Evolutionary conservation across 2,888 invertebrate species (phyloP).

Genomic region (Dryobotodes eremita): DNA sequence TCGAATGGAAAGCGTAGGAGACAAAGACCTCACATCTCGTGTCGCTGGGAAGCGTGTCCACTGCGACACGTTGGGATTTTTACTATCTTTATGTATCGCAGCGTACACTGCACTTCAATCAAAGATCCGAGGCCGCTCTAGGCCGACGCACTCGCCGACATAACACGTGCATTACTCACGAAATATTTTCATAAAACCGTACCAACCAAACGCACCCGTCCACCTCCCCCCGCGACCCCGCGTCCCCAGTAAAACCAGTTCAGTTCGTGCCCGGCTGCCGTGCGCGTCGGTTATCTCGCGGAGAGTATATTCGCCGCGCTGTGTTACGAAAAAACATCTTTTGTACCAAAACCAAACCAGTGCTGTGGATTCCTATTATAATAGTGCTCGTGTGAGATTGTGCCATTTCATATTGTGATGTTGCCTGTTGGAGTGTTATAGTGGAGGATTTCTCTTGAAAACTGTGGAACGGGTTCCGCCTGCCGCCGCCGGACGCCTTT

Average conservation of each 20-base stretch:
- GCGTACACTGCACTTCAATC: conserved; percentile 84
- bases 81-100: conserved; percentile 80
- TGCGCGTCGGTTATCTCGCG: conserved; percentile 82
- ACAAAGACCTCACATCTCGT: conserved; percentile 78
- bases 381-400: conserved; percentile 88
- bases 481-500: conserved; percentile 88
- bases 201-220: conserved; percentile 88
- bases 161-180: conserved; percentile 91
- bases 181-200: conserved; percentile 91
- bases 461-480: conserved; percentile 86
- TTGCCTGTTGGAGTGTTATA: conserved; percentile 84
- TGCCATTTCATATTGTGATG: conserved; percentile 87
- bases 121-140: conserved; percentile 87
- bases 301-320: conserved; percentile 79
- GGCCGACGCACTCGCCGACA: conserved; percentile 89
- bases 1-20: conserved; percentile 77
- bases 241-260: conserved; percentile 86
- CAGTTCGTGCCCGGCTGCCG: conserved; percentile 90
- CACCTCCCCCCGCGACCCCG: conserved; percentile 77
- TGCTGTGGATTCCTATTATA: conserved; percentile 87
- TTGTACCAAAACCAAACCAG: conserved; percentile 87
- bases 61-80: conserved; percentile 72
- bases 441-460: conserved; percentile 89
- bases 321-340: conserved; percentile 88
- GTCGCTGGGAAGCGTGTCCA: conserved; percentile 67